Evolutionary conservation across 2,113 vertebrate genomes (phyloP), one percentile per base, ranked within the genome.

Genomic region (Heteronetta atricapilla): DNA sequence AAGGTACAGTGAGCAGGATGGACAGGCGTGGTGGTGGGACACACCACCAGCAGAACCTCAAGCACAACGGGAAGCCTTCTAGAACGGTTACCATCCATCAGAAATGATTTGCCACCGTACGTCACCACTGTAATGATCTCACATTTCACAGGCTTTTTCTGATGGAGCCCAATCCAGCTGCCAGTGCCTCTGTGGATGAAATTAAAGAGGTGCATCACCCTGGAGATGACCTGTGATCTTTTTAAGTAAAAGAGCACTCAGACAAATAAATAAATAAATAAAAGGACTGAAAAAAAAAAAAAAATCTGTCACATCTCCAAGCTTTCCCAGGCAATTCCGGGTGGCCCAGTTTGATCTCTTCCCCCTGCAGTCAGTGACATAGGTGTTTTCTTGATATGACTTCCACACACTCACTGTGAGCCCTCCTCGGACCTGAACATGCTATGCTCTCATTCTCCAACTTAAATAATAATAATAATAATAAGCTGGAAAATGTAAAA

Each of bases 301-400:
- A 0, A 2, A 29, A 13, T 12, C 29, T 9, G 2, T 62, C n/a
- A 20, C 42, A 14, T 42, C 66, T 84, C 20, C 40, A 60, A 38
- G 53, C 8, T 91, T 94, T 91, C 53, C 29, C 34, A 67, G 48
- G 64, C 68, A 86, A 42, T 86, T 75, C 64, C 83, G 79, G 20
- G 48, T 91, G 72, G 56, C n/a, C 78, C 88, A 42, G 13, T 84
- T 89, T 87, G 48, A 66, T 88, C 74, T 94, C 48, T 64, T 67
- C 33, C 50, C 69, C 38, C 59, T 50, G 25, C 28, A 26, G 48
- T 92, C 74, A 63, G 60, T 79, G 74, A 38, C 63, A 12, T n/a
- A 90, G 53, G 42, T 75, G 59, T 77, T 92, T 72, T 79, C 69
- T 75, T 86, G 79, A 29, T 83, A 75, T 12, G 22, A 16, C 33